Evolutionary conservation across 2,797 vertebrate species (phyloP), one percentile per base, ranked within the genome.

Genomic region (Falco naumanni): DNA sequence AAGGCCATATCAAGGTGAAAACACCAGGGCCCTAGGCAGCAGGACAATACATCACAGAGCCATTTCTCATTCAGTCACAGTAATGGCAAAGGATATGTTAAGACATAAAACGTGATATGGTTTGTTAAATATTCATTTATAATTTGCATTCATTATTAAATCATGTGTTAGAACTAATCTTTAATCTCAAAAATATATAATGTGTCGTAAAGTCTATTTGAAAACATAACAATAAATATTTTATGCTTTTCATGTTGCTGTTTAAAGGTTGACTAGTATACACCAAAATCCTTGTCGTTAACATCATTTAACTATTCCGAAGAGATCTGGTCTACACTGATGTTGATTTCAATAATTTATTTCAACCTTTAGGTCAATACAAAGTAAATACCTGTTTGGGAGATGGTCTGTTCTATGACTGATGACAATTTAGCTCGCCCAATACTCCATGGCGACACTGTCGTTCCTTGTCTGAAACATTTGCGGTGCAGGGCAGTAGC

Each of bases 131-230:
- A 95, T 96, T 98, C 93, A 96, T 96, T 96, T 95, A 95, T 90
- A 97, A 97, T 98, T 97, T 97, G 96, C 93, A 97, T 97, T 97
- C 96, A 95, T 97, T 95, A 97, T 96, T 96, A 96, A 97, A 97
- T 97, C 87, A 91, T 96, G 92, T 84, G 93, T 86, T 94, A 93
- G 80, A 81, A 72, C 87, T 92, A 89, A 97, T 96, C 89, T 96
- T 97, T 96, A 93, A 90, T 96, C 94, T 96, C 81, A 96, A 92
- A 97, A 96, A 88, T 59, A 96, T 84, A 96, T 53, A 90, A 91
- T 13, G 64, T 93, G 92, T 95, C 70, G 22, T 93, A 89, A 95
- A 94, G 90, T 78, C 85, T 87, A 97, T 96, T 84, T 81, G 93
- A 96, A 95, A 96, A 75, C 78, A 72, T 41, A 91, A 74, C 78